Evolutionary conservation across 2,888 invertebrate genomes (phyloP).

Genomic region (Andricus quercusramuli): DNA sequence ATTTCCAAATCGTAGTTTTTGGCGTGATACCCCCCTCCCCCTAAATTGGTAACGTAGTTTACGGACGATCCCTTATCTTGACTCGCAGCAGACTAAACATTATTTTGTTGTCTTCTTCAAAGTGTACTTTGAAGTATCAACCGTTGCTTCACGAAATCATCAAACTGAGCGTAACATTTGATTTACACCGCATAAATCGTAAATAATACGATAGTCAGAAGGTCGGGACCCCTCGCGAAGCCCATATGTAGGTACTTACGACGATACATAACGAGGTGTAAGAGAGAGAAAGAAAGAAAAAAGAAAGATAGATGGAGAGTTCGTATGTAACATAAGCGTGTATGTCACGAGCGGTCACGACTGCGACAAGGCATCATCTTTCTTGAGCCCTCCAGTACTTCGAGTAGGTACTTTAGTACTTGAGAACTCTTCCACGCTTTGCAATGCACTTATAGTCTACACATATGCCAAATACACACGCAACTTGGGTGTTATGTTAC

Average conservation of each 20-base stretch:
- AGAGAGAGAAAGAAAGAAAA: background rate
- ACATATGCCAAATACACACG: conserved; percentile 20
- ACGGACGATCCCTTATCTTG: too few relatives aligned
- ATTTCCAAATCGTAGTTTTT: too few relatives aligned
- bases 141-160: conserved; percentile 13
- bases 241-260: conserved; percentile 38
- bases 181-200: conserved; percentile 37
- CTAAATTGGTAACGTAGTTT: too few relatives aligned
- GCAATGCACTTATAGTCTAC: background rate
- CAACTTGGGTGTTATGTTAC: conserved; percentile 31
- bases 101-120: conserved; percentile 20
- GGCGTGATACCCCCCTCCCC: too few relatives aligned
- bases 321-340: conserved; percentile 65
- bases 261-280: conserved; percentile 25
- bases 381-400: conserved; percentile 49
- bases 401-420: conserved; percentile 29
- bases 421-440: conserved; percentile 33
- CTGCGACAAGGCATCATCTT: conserved; percentile 65
- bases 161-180: conserved; percentile 35
- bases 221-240: conserved; percentile 32
- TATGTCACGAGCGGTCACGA: conserved; percentile 72
- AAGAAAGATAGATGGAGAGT: conserved; percentile 47
- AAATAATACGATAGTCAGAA: conserved; percentile 36
- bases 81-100: background rate
- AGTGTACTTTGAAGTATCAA: conserved; percentile 17